Base-by-base conservation (phyloP, 2,797 vertebrate species). In the Sebastolobus alascanus region DNA sequence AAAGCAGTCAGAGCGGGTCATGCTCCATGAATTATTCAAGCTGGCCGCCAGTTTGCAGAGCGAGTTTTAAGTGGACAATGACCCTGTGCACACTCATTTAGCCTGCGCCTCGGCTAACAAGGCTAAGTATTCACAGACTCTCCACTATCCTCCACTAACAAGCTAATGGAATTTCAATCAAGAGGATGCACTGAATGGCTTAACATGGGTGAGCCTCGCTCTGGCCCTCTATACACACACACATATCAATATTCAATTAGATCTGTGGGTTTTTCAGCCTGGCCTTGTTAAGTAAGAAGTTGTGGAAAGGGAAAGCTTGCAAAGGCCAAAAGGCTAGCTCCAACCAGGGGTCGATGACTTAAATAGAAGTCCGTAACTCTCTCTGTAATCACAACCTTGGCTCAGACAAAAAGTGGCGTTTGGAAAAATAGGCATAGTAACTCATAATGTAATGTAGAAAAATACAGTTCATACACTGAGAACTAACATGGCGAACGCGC, bases 81-180 rank as follows among this genome's bases (percentile, higher is more conserved):
- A 95, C 95, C 95, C 94, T 75, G 87, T 86, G 89, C 92, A 91
- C 91, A 93, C 89, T 93, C 95, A 94, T 94, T 96, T 94, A 94
- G 93, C 92, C 93, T 87, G 90, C 84, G 82, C 90, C 89, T 89
- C 83, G 40, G 91, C 93, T 95, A 95, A 95, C 94, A 94, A 94
- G 93, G 93, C 91, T 92, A 92, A 94, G 94, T 90, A 94, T 93
- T 91, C 88, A 86, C 87, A 79, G 89, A 89, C 91, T 93, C 91
- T 87, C 83, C 80, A 83, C 90, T 93, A 91, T 90, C 91, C 91
- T 91, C 89, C 83, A 89, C 94, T 95, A 96, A 96, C 91, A 93
- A 95, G 94, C 93, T 96, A 95, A 96, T 95, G 94, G 94, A 95
- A 95, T 95, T 94, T 90, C 93, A 95, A 94, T 95, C 94, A 95